Base-by-base conservation (phyloP, 2,113 vertebrate species). In the Synchiropus splendidus region DNA sequence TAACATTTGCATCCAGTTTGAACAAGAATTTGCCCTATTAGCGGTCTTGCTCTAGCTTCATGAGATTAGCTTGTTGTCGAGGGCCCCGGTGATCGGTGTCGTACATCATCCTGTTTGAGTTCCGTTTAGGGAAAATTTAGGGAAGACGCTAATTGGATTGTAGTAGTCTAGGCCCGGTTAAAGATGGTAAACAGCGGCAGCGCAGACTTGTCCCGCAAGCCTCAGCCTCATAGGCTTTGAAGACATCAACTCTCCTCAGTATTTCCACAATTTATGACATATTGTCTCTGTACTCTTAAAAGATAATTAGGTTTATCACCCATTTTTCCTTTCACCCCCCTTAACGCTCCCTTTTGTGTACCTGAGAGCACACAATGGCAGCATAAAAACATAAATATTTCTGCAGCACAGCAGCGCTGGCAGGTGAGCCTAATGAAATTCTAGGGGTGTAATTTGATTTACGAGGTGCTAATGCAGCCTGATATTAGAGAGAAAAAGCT, bases 401-500 rank as follows among this genome's bases (percentile, higher is more conserved):
- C 70, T 70, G 58, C 72, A 48, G 72, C 75, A 54, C 74, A 64
- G 71, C 75, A 63, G 67, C 47, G 53, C 67, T 80, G 79, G 77
- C 82, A 84, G 82, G 74, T 83, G 79, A 83, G 74, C 76, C 77
- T 80, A 84, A 84, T 84, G 80, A 83, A 84, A 82, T 78, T 81
- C 80, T 73, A 67, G 71, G 66, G 66, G 75, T 76, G 80, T 83
- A 82, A 84, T 83, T 79, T 84, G 82, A 84, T 84, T 84, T 84
- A 83, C 77, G 82, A 80, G 70, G 74, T 73, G 76, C 79, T 84
- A 84, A 84, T 83, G 82, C 69, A 56, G 72, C 57, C 72, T 78
- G 80, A 82, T 84, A 83, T 82, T 81, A 80, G 74, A 78, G 77
- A 78, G 77, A 80, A 75, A 79, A 74, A 75, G 67, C 72, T 58